Conservation (phyloP, 2,113 vertebrate genomes). For the Nothoprocta pentlandii region DNA sequence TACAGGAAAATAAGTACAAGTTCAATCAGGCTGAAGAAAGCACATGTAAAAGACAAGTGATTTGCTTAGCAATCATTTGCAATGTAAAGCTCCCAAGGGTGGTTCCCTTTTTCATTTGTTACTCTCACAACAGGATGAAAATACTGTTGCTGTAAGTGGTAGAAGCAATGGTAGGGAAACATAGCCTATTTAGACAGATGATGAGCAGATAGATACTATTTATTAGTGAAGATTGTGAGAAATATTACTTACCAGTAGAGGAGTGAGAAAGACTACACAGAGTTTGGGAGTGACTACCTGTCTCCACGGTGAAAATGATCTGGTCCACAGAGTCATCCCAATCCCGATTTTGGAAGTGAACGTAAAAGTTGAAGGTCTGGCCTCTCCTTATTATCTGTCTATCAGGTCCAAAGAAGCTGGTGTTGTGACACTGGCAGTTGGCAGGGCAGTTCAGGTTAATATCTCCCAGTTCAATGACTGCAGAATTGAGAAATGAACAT, state of each 20-base stretch:
- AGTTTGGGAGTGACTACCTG: constrained; percentile 28
- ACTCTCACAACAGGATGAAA: constrained; percentile 1
- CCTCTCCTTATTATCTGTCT: constrained; percentile 64
- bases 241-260: neutral
- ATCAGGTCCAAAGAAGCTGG: constrained; percentile 44
- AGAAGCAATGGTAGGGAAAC: neutral
- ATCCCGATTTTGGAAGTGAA: constrained; percentile 62
- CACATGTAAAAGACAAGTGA: constrained; percentile 11
- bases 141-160: neutral
- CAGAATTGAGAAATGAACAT: constrained; percentile 16
- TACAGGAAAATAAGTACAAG: constrained; percentile 34
- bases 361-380: constrained; percentile 53
- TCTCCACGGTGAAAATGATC: constrained; percentile 52
- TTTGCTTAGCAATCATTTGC: constrained; percentile 33
- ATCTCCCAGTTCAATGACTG: constrained; percentile 67
- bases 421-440: constrained; percentile 58
- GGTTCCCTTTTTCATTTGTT: constrained; percentile 7
- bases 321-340: constrained; percentile 49
- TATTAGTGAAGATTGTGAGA: neutral
- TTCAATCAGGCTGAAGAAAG: constrained; percentile 38
- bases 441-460: constrained; percentile 57
- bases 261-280: neutral
- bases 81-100: constrained; percentile 5
- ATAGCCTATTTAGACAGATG: neutral
- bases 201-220: neutral